These are phyloP conservation scores for Polydrusus tereticollis DNA, from an alignment of 2,888 invertebrate species.

Conservation along the genomic window DNA sequence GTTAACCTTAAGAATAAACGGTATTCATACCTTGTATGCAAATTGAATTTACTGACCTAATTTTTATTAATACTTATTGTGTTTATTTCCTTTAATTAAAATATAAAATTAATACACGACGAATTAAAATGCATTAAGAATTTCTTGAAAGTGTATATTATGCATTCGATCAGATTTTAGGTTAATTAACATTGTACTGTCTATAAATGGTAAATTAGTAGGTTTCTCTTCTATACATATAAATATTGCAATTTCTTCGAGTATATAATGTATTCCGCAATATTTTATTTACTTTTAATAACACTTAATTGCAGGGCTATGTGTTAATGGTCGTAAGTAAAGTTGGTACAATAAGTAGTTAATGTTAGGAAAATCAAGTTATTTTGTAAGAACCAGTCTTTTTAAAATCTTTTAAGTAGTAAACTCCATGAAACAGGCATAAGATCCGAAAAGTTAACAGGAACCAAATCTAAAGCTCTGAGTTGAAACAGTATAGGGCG, in stretches of 20 bases:
- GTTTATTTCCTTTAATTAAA: background rate
- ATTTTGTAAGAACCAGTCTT: background rate
- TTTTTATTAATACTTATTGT: background rate
- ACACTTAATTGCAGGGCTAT: constrained; percentile 1
- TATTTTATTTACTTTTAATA: constrained; percentile 7
- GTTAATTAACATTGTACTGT: background rate
- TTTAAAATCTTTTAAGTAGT: too few species aligned
- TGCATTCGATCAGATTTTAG: background rate
- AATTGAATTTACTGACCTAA: constrained; percentile 3
- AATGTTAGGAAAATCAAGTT: background rate
- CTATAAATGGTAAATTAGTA: background rate
- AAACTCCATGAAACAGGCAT: too few species aligned
- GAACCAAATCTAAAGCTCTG: too few species aligned
- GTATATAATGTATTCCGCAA: background rate
- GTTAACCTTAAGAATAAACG: background rate
- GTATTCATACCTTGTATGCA: background rate
- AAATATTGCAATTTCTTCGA: background rate
- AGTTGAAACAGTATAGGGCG: too few species aligned
- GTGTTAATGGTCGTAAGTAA: background rate
- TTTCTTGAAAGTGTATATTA: background rate
- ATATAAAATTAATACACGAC: background rate
- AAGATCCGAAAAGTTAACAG: too few species aligned
- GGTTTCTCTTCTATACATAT: constrained; percentile 1
- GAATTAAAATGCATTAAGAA: background rate
- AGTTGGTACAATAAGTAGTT: background rate